Conservation (phyloP, 2,888 invertebrate species). For the Lucinisca nassula region DNA sequence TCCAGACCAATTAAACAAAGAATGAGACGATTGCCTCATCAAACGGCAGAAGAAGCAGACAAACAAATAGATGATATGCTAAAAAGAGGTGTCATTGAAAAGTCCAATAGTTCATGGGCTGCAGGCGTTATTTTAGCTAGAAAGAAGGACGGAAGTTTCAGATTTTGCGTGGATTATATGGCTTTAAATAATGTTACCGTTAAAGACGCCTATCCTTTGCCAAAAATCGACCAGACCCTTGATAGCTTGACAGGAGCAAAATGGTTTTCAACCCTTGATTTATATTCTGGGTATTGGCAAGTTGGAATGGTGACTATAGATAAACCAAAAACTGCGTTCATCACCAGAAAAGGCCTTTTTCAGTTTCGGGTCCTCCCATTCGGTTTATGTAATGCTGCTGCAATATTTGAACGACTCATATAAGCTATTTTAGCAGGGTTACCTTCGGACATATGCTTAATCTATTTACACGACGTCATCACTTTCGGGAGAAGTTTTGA, state of each 20-base stretch:
- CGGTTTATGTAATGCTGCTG: conserved; percentile 48
- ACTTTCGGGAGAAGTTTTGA: conserved; percentile 29
- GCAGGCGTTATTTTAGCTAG: conserved; percentile 20
- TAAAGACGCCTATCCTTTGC: conserved; percentile 28
- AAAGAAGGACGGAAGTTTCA: conserved; percentile 1
- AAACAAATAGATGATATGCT: conserved; percentile 25
- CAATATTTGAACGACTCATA: conserved; percentile 58
- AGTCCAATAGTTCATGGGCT: conserved; percentile 29
- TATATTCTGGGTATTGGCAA: conserved; percentile 27
- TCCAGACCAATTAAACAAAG: conserved; percentile 29
- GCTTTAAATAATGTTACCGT: conserved; percentile 14
- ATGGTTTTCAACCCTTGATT: conserved; percentile 23
- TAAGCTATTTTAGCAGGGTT: conserved; percentile 32
- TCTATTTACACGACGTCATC: conserved; percentile 50
- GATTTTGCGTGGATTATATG: conserved; percentile 15
- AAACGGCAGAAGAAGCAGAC: conserved; percentile 24
- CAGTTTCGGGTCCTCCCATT: conserved; percentile 53
- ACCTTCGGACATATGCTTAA: conserved; percentile 34
- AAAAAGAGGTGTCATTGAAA: conserved; percentile 26
- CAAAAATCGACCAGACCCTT: conserved; percentile 22
- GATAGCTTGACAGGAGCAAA: conserved; percentile 20
- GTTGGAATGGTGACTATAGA: conserved; percentile 18
- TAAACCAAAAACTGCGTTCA: conserved; percentile 27
- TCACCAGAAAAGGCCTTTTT: conserved; percentile 37
- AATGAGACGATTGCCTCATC: conserved; percentile 23